A percentile compares a stretch with the other conserved stretches of the same genome.
Evolutionary conservation across 2,797 vertebrate genomes (phyloP).

Genomic region (Allobates femoralis): DNA sequence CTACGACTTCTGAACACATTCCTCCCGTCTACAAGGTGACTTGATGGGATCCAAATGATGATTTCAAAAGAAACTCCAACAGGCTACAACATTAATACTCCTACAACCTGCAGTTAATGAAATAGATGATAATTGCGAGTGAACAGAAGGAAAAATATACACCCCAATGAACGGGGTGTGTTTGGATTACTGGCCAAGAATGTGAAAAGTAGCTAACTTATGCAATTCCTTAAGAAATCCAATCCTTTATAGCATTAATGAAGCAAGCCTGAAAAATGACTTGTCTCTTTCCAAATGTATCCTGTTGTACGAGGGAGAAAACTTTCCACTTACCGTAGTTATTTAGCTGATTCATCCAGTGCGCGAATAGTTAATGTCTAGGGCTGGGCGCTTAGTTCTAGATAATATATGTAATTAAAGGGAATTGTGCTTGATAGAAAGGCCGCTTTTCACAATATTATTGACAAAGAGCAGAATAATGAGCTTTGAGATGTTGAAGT

Average conservation of each 20-base stretch:
- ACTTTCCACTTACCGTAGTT: neutral
- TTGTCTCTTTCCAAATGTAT: conserved; percentile 2
- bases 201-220: conserved; percentile 55
- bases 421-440: conserved; percentile 24
- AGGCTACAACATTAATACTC: conserved; percentile 49
- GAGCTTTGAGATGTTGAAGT: conserved; percentile 31
- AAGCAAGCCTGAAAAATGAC: conserved; percentile 3
- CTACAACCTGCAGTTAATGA: conserved; percentile 54
- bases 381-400: neutral
- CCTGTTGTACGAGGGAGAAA: neutral
- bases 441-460: conserved; percentile 34
- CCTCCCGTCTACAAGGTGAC: conserved; percentile 42
- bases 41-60: conserved; percentile 36
- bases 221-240: conserved; percentile 51
- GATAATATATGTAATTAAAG: conserved; percentile 43
- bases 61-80: conserved; percentile 50
- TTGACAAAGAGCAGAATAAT: conserved; percentile 20
- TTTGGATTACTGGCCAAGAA: conserved; percentile 54
- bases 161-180: conserved; percentile 51
- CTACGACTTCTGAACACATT: conserved; percentile 55
- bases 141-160: conserved; percentile 49
- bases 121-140: conserved; percentile 48
- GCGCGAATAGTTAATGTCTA: neutral
- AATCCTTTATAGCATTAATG: conserved; percentile 41
- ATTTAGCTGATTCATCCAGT: neutral